Conservation (phyloP, 1,140 invertebrate species). For the Physella acuta region DNA sequence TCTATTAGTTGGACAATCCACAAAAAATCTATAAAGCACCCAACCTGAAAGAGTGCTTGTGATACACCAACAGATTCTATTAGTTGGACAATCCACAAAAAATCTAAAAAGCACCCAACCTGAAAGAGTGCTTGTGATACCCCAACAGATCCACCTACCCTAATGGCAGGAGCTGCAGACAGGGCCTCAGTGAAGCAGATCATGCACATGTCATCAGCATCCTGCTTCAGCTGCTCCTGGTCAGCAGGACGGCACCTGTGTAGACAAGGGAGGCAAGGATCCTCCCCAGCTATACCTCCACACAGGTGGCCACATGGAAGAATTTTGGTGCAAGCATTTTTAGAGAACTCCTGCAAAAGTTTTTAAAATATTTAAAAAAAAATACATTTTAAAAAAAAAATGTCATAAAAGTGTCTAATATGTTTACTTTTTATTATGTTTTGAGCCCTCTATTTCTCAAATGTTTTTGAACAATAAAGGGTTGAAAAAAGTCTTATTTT, state of each 20-base stretch:
- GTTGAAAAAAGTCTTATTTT: neutral
- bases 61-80: too few species aligned
- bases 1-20: too few species aligned
- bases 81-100: too few species aligned
- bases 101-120: too few species aligned
- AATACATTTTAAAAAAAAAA: too few species aligned
- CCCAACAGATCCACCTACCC: conserved; percentile 62
- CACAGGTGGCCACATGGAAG: conserved; percentile 89
- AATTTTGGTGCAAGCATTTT: conserved; percentile 80
- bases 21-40: too few species aligned
- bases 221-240: conserved; percentile 67
- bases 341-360: conserved; percentile 73
- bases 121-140: too few species aligned
- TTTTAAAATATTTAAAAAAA: neutral
- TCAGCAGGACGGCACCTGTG: conserved; percentile 62
- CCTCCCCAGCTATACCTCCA: conserved; percentile 83
- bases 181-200: conserved; percentile 97
- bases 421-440: too few species aligned
- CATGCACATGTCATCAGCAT: conserved; percentile 99
- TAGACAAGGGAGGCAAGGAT: conserved; percentile 83
- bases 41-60: too few species aligned
- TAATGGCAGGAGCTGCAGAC: conserved; percentile 90
- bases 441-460: too few species aligned
- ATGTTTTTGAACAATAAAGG: neutral
- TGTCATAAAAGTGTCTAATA: too few species aligned